Evolutionary conservation across 2,888 invertebrate species (phyloP).

Genomic region (Melieria crassipennis): DNA sequence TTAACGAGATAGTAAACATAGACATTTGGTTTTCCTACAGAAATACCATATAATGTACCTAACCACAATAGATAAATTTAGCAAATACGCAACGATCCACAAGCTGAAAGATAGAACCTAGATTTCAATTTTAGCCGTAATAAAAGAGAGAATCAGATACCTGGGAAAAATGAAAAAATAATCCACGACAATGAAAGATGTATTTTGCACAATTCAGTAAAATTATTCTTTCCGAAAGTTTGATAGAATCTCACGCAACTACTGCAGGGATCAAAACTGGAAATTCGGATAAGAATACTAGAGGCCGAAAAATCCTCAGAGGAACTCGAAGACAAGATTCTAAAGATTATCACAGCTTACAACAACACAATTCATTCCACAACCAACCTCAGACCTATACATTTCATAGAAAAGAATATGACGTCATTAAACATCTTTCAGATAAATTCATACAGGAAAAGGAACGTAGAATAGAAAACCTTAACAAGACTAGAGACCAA

Average conservation of each 20-base stretch:
- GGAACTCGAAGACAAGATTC: constrained; percentile 17
- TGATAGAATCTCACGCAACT: too few relatives aligned
- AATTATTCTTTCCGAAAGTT: too few relatives aligned
- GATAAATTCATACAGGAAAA: too few relatives aligned
- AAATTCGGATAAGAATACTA: background rate
- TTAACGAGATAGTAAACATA: constrained; percentile 28
- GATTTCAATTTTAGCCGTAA: constrained; percentile 14
- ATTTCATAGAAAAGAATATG: constrained; percentile 25
- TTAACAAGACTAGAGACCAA: too few relatives aligned
- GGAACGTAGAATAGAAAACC: too few relatives aligned
- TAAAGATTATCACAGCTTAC: constrained; percentile 20
- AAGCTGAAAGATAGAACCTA: constrained; percentile 26
- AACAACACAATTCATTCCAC: constrained; percentile 29
- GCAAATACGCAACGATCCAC: constrained; percentile 28
- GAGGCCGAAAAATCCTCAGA: constrained; percentile 2
- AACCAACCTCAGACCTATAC: constrained; percentile 24
- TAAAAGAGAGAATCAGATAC: background rate
- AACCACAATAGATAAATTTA: constrained; percentile 28
- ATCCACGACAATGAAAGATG: too few relatives aligned
- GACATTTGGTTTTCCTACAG: constrained; percentile 27
- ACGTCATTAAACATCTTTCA: constrained; percentile 13
- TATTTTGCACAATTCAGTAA: too few relatives aligned
- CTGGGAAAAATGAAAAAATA: too few relatives aligned
- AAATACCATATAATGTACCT: constrained; percentile 31
- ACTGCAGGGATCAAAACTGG: too few relatives aligned